A percentile compares a stretch with the other conserved stretches of the same genome.
phyloP scores from a whole-genome alignment of 2,113 vertebrate genomes.

The Nothocercus julius region DNA sequence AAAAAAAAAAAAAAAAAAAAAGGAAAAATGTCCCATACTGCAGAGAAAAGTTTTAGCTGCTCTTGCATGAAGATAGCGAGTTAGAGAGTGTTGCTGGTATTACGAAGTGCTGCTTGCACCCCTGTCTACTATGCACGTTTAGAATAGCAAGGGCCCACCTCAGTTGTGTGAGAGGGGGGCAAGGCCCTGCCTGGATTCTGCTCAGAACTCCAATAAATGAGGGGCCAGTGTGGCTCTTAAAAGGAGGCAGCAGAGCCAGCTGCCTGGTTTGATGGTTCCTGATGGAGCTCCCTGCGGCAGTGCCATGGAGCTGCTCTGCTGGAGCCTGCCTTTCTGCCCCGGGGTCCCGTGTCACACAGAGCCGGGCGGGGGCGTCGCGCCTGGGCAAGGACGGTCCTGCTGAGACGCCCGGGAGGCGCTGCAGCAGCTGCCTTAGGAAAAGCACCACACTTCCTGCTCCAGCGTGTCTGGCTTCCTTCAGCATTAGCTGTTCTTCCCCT shows the following conservation, averaged over 20 bases:
- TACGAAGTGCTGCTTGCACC: not conserved
- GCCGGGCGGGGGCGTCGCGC: fast-evolving
- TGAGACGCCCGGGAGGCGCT: not conserved
- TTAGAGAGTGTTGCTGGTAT: not conserved
- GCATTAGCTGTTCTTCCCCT: not conserved
- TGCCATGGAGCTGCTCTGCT: not conserved
- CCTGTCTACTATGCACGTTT: fast-evolving
- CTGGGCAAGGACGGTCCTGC: not conserved
- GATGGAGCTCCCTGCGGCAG: not conserved
- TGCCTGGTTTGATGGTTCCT: not conserved
- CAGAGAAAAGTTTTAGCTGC: not conserved
- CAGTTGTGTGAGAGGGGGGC: not conserved
- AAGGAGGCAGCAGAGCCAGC: not conserved
- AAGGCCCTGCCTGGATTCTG: not conserved
- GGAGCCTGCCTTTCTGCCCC: not conserved
- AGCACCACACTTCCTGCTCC: not conserved
- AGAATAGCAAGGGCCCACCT: not conserved
- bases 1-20: no score
- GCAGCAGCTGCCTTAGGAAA: not conserved
- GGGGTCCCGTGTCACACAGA: not conserved
- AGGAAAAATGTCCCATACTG: not conserved
- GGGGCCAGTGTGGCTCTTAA: not conserved
- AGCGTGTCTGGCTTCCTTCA: not conserved
- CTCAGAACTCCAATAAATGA: not conserved
- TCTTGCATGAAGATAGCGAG: not conserved